phyloP scores from a whole-genome alignment of 2,113 vertebrate species.

The Zosterops pallidus region DNA sequence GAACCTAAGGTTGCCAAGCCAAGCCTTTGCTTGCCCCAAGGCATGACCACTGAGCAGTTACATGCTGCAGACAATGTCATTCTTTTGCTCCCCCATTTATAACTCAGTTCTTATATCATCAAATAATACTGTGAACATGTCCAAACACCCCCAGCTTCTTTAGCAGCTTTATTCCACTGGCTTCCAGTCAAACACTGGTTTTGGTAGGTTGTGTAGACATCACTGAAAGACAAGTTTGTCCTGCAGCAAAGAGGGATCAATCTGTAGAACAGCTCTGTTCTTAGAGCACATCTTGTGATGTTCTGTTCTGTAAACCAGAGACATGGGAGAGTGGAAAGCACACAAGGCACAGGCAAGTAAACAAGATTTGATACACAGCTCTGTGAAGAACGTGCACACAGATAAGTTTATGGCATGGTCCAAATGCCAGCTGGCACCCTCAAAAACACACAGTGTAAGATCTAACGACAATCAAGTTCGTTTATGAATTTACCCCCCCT shows the following conservation, averaged over 20 bases:
- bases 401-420: neutral
- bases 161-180: neutral
- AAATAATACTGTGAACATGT: neutral
- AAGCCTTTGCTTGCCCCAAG: neutral
- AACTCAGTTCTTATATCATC: neutral
- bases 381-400: rapidly evolving
- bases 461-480: neutral
- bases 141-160: neutral
- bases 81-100: neutral
- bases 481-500: neutral
- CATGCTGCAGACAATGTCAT: neutral
- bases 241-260: neutral
- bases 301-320: neutral
- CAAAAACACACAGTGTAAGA: neutral
- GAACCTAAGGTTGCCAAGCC: neutral
- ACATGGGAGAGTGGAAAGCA: neutral
- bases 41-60: neutral
- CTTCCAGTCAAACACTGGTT: neutral
- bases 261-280: neutral
- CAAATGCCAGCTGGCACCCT: neutral
- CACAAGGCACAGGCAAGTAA: neutral
- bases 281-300: neutral
- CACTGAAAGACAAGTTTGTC: neutral
- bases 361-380: neutral
- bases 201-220: neutral